Base-by-base conservation (phyloP, 2,888 invertebrate genomes). In the Plebejus melissa region DNA sequence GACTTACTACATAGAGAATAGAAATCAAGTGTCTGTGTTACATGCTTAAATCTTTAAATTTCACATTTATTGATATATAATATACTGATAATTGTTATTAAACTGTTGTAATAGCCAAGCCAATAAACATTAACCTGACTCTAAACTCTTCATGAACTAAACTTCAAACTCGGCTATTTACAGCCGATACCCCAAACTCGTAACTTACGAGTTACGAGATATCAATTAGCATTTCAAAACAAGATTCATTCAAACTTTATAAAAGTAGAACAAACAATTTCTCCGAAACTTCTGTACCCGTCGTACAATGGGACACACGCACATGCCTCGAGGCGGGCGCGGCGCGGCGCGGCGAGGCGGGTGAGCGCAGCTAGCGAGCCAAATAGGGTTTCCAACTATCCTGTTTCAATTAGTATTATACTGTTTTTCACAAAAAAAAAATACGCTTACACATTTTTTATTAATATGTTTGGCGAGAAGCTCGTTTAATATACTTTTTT, bases 311-410 rank as follows among this genome's bases (percentile, higher is more conserved):
- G 70, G 65, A 74, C 69, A 65, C 65, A 65, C 32, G 77, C 75
- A 77, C 78, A 76, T 76, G 77, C 74, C 76, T 76, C 65, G 77
- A 75, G 77, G 74, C 78, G 58, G 58, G 58, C 58, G 7, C 4
- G n/a, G 57, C 50, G 13, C 7, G 41, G 41, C 41, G 9, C 7
- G 41, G 41, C 41, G 41, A 41, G 41, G 41, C 7, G 7, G 6
- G 13, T 4, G 13, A 50, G 50, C 2, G 22, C 58, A 4, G 81
- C 82, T 79, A 82, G 86, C 86, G 85, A 57, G 83, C 83, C 86
- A 85, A 84, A 41, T 46, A 46, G 46, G 46, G 46, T 9, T 46
- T 9, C 9, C 46, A 46, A 9, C 46, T 38, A 41, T 41, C 1
- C 38, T 38, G 6, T 38, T 38, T 38, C 9, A 41, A 41, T 41